Conservation (phyloP, 2,888 invertebrate genomes). For the Drosophila subquinaria region DNA sequence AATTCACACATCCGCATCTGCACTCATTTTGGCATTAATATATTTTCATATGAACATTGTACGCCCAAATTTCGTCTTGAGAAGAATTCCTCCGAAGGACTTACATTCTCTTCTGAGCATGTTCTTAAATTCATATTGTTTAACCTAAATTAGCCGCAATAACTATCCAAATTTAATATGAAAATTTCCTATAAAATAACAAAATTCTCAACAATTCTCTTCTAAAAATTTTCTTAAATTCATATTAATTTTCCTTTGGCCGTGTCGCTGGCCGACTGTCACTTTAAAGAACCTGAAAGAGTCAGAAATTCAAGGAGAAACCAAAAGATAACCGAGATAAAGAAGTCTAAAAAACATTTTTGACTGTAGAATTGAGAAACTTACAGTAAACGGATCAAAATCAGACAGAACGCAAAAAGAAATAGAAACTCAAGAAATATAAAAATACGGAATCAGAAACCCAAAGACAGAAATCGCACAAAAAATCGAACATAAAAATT, state of each 20-base stretch:
- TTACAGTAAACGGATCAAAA: not conserved
- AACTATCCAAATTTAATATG: too few species aligned
- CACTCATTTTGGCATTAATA: not conserved
- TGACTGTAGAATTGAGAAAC: not conserved
- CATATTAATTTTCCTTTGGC: not conserved
- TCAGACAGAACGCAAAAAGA: not conserved
- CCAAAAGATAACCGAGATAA: not conserved
- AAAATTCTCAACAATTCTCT: too few species aligned
- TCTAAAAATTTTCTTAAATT: not conserved
- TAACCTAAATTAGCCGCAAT: too few species aligned
- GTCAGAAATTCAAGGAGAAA: not conserved
- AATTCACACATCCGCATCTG: not conserved
- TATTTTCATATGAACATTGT: not conserved
- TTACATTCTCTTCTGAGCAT: not conserved
- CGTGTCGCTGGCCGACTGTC: slow-evolving; percentile 2
- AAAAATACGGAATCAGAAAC: not conserved
- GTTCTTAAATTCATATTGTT: too few species aligned
- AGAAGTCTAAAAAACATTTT: too few species aligned
- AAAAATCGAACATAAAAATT: too few species aligned
- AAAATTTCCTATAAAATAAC: too few species aligned
- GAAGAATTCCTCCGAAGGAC: not conserved
- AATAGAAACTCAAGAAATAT: not conserved
- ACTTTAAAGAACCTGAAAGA: not conserved
- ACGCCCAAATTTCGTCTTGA: not conserved
- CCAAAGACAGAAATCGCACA: too few species aligned